Evolutionary conservation across 1,140 invertebrate genomes (phyloP).

Genomic region (Penaeus vannamei): DNA sequence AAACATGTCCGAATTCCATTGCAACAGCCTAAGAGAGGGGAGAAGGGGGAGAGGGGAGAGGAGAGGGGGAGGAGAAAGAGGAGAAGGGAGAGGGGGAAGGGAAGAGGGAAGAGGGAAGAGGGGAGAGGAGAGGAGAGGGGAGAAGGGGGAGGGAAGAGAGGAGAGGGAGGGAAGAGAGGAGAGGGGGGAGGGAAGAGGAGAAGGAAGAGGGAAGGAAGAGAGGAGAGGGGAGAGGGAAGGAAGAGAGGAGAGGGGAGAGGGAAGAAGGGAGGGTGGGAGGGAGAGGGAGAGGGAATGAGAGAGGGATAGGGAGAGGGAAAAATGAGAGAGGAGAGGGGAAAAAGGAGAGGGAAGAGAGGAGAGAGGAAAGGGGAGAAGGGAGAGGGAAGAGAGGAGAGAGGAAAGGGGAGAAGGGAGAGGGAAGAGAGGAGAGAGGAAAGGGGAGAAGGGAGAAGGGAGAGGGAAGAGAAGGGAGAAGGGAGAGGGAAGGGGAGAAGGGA

Average conservation of each 20-base stretch:
- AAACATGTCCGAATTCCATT: background rate
- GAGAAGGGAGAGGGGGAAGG: background rate
- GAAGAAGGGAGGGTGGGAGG: background rate
- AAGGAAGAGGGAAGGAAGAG: background rate
- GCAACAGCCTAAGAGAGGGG: background rate
- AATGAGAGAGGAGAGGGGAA: background rate
- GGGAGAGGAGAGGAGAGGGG: background rate
- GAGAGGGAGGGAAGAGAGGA: background rate
- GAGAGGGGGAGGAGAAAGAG: background rate
- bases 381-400: background rate
- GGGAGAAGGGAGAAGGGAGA: background rate
- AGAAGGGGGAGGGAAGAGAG: background rate
- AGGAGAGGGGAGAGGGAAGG: background rate
- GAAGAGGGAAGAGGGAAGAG: background rate
- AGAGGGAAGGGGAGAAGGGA: background rate
- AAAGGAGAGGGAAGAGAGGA: background rate
- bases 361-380: background rate
- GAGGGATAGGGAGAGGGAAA: background rate
- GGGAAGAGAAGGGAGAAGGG: background rate
- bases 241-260: background rate
- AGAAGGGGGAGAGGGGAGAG: background rate
- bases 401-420: background rate
- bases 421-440: background rate
- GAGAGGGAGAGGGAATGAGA: background rate
- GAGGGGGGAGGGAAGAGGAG: background rate